Conservation (phyloP, 2,888 invertebrate genomes). For the Apocheima hispidaria region DNA sequence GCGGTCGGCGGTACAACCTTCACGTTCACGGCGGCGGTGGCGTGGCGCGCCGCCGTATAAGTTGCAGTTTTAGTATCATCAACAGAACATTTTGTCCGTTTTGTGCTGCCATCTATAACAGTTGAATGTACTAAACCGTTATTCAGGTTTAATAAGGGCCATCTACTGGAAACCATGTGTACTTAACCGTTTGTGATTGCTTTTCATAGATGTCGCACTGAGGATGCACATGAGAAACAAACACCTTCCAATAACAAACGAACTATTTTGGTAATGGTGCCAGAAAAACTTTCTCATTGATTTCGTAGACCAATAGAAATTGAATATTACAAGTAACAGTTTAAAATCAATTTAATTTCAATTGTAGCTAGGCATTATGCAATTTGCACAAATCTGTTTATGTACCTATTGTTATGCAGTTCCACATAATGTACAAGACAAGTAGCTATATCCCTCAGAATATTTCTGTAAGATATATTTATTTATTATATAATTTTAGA, state of each 20-base stretch:
- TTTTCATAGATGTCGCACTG: constrained; percentile 10
- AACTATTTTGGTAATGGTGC: background rate
- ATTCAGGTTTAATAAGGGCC: constrained; percentile 25
- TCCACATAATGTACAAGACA: background rate
- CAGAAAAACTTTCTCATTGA: background rate
- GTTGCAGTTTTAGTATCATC: no score
- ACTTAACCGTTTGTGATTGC: background rate
- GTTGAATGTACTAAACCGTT: background rate
- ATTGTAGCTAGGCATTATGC: background rate
- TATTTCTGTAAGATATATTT: background rate
- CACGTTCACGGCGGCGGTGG: no score
- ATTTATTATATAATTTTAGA: background rate
- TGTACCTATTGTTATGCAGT: background rate
- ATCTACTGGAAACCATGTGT: constrained; percentile 30
- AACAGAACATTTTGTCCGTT: background rate
- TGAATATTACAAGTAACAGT: background rate
- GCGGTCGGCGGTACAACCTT: no score
- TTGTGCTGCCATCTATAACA: constrained; percentile 31
- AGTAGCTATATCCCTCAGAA: no score
- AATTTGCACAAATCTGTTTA: background rate
- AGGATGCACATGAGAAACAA: background rate
- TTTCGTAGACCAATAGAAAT: background rate
- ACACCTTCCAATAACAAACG: background rate
- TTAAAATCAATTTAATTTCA: background rate
- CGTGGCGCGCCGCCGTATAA: no score